Evolutionary conservation across 2,113 vertebrate genomes (phyloP).

Genomic region (Gambusia affinis): DNA sequence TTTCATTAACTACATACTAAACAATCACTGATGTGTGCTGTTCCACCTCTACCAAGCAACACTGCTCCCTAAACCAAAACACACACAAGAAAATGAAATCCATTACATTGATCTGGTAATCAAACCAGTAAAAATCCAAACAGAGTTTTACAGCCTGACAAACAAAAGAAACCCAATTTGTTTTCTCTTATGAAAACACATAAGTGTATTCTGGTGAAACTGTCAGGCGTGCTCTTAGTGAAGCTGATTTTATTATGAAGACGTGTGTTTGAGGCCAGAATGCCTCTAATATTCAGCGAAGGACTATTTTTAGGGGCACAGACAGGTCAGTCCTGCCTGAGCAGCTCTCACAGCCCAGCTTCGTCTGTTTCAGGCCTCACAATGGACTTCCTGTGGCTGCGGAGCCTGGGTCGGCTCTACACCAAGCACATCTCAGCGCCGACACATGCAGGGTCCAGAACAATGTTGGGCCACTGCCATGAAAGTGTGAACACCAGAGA

Average conservation of each 20-base stretch:
- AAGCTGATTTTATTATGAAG: background rate
- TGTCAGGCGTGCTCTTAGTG: too few species aligned
- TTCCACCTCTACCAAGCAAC: too few species aligned
- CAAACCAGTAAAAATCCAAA: too few species aligned
- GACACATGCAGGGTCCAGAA: slow-evolving; percentile 23
- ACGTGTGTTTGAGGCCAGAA: background rate
- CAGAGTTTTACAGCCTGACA: too few species aligned
- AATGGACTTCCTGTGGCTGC: slow-evolving; percentile 56
- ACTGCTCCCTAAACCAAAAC: too few species aligned
- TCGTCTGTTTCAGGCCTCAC: slow-evolving; percentile 28
- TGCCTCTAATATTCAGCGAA: background rate
- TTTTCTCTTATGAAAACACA: too few species aligned
- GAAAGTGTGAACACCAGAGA: slow-evolving; percentile 49
- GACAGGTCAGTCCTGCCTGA: slow-evolving; percentile 6
- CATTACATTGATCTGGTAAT: too few species aligned
- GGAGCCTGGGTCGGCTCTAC: slow-evolving; percentile 23
- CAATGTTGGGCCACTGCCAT: slow-evolving; percentile 41
- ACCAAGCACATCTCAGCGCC: slow-evolving; percentile 40
- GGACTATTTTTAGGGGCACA: background rate
- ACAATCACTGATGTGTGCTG: too few species aligned
- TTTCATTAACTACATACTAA: too few species aligned
- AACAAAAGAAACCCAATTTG: too few species aligned
- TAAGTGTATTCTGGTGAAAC: too few species aligned
- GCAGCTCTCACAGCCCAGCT: slow-evolving; percentile 21
- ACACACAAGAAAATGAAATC: too few species aligned